Base-by-base conservation (phyloP, 2,113 vertebrate genomes). In the Alectura lathami region DNA sequence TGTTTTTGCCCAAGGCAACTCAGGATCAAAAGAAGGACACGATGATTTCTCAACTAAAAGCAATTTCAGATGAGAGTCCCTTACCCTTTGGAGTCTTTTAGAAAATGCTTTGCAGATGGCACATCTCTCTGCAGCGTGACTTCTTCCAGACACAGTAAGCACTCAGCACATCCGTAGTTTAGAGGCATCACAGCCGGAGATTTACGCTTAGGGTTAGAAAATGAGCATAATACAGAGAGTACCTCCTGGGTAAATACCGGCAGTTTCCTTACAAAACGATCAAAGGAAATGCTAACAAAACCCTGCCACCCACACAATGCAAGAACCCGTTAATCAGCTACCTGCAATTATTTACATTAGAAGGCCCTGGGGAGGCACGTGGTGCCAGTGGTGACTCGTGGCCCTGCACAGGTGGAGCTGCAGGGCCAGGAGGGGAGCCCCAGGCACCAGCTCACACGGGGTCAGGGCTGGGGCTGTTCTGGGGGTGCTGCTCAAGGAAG, bases 91-190 rank as follows among this genome's bases (percentile, higher is more conserved):
- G 95, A 87, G 86, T 24, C 81, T 89, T 92, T 93, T 7, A 82
- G 91, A 85, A 96, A 94, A 96, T 91, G 3, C 42, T 89, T 97
- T 95, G 91, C 96, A 97, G 96, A 95, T 92, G 94, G 86, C 83
- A 89, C 45, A 57, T 72, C 69, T 68, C 86, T 91, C 51, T 1
- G 0, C 0, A 3, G 78, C 93, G 91, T 92, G 86, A 87, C 81
- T 88, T 81, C 75, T 93, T 79, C 81, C 86, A 92, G 94, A 67
- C 13, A 3, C 73, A 34, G 22, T 14, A 67, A 94, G 48, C 53
- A 56, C 48, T 87, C 72, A 85, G 72, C 72, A 29, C 17, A 50
- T 56, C 89, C 5, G 0, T 80, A 53, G 40, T 72, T 91, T 13
- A 53, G 62, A 72, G 53, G 69, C 84, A 87, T 8, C 5, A 34